Conservation (phyloP, 2,797 vertebrate species). For the Nothura maculosa region DNA sequence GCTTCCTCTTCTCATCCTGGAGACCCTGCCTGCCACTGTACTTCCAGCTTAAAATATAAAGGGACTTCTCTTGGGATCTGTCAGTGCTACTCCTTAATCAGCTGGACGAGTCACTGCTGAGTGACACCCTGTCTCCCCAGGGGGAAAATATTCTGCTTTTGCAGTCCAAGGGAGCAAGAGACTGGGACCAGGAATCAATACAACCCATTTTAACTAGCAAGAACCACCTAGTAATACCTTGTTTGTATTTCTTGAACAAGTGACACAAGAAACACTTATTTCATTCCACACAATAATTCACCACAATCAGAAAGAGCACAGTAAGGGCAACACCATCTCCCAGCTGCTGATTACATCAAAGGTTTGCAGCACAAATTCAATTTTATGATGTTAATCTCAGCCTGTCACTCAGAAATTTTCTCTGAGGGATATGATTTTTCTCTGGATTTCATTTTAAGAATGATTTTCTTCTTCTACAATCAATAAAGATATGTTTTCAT, state of each 20-base stretch:
- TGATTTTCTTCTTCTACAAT: conserved; percentile 86
- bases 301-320: conserved; percentile 80
- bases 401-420: conserved; percentile 88
- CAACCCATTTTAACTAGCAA: conserved; percentile 79
- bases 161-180: conserved; percentile 29
- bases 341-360: conserved; percentile 88
- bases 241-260: conserved; percentile 83
- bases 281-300: conserved; percentile 84
- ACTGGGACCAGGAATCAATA: conserved; percentile 63
- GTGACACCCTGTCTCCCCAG: neutral
- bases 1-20: neutral
- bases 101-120: neutral
- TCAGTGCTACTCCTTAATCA: neutral
- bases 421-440: conserved; percentile 87
- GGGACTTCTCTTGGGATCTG: neutral
- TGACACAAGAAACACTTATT: conserved; percentile 84
- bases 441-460: conserved; percentile 88
- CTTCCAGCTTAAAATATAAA: neutral
- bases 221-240: conserved; percentile 80
- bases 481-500: conserved; percentile 88
- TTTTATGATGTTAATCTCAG: conserved; percentile 88
- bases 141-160: neutral
- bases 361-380: conserved; percentile 87
- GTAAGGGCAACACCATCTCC: conserved; percentile 84
- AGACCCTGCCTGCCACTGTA: neutral